Conservation (phyloP, 2,797 vertebrate species). For the Sebastes glaucus region DNA sequence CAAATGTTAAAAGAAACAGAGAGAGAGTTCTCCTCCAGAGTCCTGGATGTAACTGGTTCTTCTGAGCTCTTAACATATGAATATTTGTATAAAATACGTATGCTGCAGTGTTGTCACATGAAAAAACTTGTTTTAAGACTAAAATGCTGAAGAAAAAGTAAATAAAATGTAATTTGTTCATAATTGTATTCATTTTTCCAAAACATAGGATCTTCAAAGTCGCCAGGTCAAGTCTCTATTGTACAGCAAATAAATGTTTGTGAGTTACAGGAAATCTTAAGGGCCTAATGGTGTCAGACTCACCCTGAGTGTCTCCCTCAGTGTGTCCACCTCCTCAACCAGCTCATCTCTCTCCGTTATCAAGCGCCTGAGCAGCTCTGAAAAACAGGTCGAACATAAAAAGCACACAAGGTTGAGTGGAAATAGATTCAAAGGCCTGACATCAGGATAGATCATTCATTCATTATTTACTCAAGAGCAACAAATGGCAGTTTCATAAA, state of each 20-base stretch:
- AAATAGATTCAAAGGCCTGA: not conserved
- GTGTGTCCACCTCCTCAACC: conserved; percentile 67
- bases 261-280: not conserved
- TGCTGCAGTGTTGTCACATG: too few relatives aligned
- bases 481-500: not conserved
- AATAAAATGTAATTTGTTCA: not conserved
- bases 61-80: not conserved
- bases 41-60: not conserved
- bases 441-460: not conserved
- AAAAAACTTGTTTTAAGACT: too few relatives aligned
- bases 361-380: conserved; percentile 76
- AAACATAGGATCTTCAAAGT: not conserved
- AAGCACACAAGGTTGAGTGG: not conserved
- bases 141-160: not conserved
- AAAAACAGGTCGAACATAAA: conserved; percentile 5
- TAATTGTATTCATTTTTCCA: not conserved
- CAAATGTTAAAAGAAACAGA: too few relatives aligned
- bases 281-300: conserved; percentile 17
- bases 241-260: not conserved
- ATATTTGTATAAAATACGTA: not conserved
- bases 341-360: conserved; percentile 77
- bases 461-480: not conserved
- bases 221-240: not conserved
- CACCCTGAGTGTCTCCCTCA: conserved; percentile 77
- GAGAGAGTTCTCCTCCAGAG: too few relatives aligned